A percentile compares a stretch with the other conserved stretches of the same genome.
Conservation (phyloP, 2,888 invertebrate species). For the Hydrotaea diabolus region DNA sequence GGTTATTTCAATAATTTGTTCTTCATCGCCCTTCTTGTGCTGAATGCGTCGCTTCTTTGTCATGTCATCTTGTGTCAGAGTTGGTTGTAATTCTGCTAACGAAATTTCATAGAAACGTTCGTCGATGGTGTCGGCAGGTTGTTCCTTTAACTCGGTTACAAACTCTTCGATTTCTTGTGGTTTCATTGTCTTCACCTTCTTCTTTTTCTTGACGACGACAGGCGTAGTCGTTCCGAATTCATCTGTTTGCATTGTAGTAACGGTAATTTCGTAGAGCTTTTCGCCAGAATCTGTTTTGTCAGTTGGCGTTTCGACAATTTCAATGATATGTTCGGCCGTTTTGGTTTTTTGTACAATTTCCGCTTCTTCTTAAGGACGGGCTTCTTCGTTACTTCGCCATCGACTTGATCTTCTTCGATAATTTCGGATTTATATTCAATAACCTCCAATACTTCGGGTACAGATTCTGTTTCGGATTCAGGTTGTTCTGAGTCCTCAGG, state of each 20-base stretch:
- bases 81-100: constrained; percentile 76
- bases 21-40: constrained; percentile 79
- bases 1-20: constrained; percentile 80
- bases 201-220: constrained; percentile 70
- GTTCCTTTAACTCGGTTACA: constrained; percentile 74
- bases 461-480: constrained; percentile 70
- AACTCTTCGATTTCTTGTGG: constrained; percentile 76
- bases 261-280: constrained; percentile 72
- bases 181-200: constrained; percentile 75
- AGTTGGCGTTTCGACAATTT: constrained; percentile 78
- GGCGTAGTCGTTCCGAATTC: constrained; percentile 61
- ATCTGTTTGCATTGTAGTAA: constrained; percentile 69
- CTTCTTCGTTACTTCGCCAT: constrained; percentile 72
- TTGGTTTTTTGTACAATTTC: constrained; percentile 78
- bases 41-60: constrained; percentile 77
- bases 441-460: constrained; percentile 71
- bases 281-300: constrained; percentile 63
- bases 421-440: constrained; percentile 73
- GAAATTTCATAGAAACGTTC: constrained; percentile 74
- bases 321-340: constrained; percentile 80
- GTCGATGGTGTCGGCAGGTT: constrained; percentile 68
- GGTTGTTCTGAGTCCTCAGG: constrained; percentile 71
- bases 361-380: constrained; percentile 76
- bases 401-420: constrained; percentile 69
- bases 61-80: constrained; percentile 70